phyloP scores from a whole-genome alignment of 1,140 invertebrate species.

The Muscidifurax raptorellus region DNA sequence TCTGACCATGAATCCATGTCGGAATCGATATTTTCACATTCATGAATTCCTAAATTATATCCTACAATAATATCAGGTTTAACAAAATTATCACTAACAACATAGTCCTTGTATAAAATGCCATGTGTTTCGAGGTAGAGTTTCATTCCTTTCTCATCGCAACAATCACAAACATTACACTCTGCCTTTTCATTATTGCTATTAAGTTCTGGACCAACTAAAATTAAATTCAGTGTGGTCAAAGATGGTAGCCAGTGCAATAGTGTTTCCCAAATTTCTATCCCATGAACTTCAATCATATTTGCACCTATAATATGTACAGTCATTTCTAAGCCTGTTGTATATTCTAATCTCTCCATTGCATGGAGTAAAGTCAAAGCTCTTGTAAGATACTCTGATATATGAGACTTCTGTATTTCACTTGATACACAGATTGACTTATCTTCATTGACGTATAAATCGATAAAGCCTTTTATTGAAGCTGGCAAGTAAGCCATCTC shows the following conservation, averaged over 20 bases:
- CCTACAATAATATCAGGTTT: slow-evolving; percentile 66
- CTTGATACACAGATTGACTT: slow-evolving; percentile 46
- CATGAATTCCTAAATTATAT: slow-evolving; percentile 66
- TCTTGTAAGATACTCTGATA: slow-evolving; percentile 63
- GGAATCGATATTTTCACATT: slow-evolving; percentile 58
- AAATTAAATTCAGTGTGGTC: slow-evolving; percentile 54
- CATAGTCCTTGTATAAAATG: slow-evolving; percentile 61
- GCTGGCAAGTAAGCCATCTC: slow-evolving; percentile 55
- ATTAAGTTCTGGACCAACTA: slow-evolving; percentile 65
- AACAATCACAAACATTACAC: slow-evolving; percentile 59
- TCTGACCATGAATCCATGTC: slow-evolving; percentile 61
- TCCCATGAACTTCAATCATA: slow-evolving; percentile 58
- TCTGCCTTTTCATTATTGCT: slow-evolving; percentile 40
- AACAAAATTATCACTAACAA: slow-evolving; percentile 45
- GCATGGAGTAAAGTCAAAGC: slow-evolving; percentile 64
- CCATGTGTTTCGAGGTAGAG: slow-evolving; percentile 53
- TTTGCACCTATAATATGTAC: slow-evolving; percentile 66
- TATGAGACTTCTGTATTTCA: slow-evolving; percentile 48
- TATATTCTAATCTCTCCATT: slow-evolving; percentile 58
- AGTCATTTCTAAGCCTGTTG: slow-evolving; percentile 45
- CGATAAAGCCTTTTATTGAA: slow-evolving; percentile 62
- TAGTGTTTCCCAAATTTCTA: slow-evolving; percentile 64
- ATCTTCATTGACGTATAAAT: slow-evolving; percentile 56
- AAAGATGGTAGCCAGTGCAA: slow-evolving; percentile 63
- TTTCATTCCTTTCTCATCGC: slow-evolving; percentile 51